Percentiles rank a stretch among this genome's conserved stretches.
Conservation (phyloP, 2,888 invertebrate species). For the Stenodera caucasica region DNA sequence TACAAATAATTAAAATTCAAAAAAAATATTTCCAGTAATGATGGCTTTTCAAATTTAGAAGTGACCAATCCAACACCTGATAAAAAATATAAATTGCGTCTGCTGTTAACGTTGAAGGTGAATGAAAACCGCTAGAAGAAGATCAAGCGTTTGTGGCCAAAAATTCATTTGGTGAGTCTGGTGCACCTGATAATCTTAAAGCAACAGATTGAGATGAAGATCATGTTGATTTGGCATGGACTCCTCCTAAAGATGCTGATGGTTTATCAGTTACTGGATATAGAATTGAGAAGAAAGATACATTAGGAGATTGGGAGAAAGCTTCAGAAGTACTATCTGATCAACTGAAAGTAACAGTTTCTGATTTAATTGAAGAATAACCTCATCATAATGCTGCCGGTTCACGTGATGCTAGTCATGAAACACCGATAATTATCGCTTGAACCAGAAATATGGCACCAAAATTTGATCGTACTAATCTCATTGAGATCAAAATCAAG, state of each 20-base stretch:
- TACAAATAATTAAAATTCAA: not conserved
- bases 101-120: conserved; percentile 95
- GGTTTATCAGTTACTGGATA: conserved; percentile 86
- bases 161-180: conserved; percentile 95
- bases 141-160: conserved; percentile 88
- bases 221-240: conserved; percentile 90
- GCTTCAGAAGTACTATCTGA: conserved; percentile 85
- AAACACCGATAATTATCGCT: conserved; percentile 82
- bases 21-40: not conserved
- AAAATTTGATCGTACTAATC: conserved; percentile 86
- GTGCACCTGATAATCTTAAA: conserved; percentile 81
- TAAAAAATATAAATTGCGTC: conserved; percentile 95
- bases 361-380: conserved; percentile 90
- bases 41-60: conserved; percentile 64
- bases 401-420: conserved; percentile 88
- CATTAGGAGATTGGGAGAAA: conserved; percentile 94
- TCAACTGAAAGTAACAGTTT: conserved; percentile 80
- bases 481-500: conserved; percentile 84
- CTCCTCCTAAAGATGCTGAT: conserved; percentile 82
- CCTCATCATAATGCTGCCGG: conserved; percentile 92
- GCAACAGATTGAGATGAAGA: conserved; percentile 96
- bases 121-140: conserved; percentile 89
- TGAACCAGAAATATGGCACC: conserved; percentile 90
- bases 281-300: conserved; percentile 88
- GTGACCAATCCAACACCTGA: conserved; percentile 85